A percentile compares a stretch with the other conserved stretches of the same genome.
phyloP scores from a whole-genome alignment of 1,140 invertebrate genomes.

The Chelonus insularis region DNA sequence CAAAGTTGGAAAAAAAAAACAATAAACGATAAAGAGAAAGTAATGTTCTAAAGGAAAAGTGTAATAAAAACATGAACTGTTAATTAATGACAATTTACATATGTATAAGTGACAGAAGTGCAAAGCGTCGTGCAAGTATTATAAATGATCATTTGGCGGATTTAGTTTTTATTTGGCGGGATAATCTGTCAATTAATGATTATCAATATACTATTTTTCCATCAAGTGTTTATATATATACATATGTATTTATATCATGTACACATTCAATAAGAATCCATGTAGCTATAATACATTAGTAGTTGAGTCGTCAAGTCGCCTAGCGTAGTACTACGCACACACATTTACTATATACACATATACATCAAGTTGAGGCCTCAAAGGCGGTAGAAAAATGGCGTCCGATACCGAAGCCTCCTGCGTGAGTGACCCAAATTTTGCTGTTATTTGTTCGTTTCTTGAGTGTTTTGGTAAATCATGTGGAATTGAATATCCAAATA shows the following conservation, averaged over 20 bases:
- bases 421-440: constrained; percentile 93
- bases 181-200: too few species aligned
- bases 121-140: too few species aligned
- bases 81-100: too few species aligned
- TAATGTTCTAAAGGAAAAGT: too few species aligned
- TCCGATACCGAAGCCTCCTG: constrained; percentile 82
- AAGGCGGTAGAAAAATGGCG: constrained; percentile 70
- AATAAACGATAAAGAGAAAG: too few species aligned
- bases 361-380: constrained; percentile 4
- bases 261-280: not conserved
- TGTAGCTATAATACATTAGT: too few species aligned
- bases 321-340: constrained; percentile 38
- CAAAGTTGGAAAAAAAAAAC: not conserved
- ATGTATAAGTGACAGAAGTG: too few species aligned
- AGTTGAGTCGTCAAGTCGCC: constrained; percentile 38
- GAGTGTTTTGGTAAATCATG: constrained; percentile 84
- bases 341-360: not conserved
- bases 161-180: too few species aligned
- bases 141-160: too few species aligned
- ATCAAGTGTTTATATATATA: not conserved
- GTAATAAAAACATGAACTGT: too few species aligned
- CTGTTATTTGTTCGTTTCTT: constrained; percentile 91
- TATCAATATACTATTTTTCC: not conserved
- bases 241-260: constrained; percentile 16
- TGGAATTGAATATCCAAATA: constrained; percentile 74